Percentiles rank a stretch among this genome's conserved stretches.
phyloP scores from a whole-genome alignment of 2,888 invertebrate species.

The Punctoribates punctum region DNA sequence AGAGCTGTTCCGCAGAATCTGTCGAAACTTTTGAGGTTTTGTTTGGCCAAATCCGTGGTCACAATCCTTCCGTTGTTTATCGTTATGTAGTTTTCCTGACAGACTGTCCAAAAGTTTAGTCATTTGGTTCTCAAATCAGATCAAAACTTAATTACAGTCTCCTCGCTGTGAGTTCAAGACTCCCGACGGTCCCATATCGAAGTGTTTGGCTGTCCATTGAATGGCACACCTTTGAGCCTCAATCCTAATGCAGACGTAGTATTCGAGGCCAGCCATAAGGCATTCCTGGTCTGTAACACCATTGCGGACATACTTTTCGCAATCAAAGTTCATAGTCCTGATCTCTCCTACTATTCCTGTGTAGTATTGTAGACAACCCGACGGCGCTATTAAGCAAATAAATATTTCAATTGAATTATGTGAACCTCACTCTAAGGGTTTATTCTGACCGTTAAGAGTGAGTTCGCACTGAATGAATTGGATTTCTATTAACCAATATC shows the following conservation, averaged over 20 bases:
- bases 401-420: not conserved
- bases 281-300: not conserved
- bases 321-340: slow-evolving; percentile 19
- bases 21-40: slow-evolving; percentile 20
- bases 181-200: slow-evolving; percentile 21
- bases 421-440: not conserved
- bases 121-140: not conserved
- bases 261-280: slow-evolving; percentile 36
- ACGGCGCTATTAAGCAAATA: slow-evolving; percentile 16
- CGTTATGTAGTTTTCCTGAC: slow-evolving; percentile 25
- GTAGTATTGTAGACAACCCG: slow-evolving; percentile 34
- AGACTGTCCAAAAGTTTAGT: not conserved
- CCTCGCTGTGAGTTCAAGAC: not conserved
- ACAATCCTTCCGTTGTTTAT: not conserved
- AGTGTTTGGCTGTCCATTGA: slow-evolving; percentile 1
- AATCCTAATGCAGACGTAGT: slow-evolving; percentile 13
- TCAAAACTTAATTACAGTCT: not conserved
- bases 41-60: not conserved
- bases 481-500: slow-evolving; percentile 35
- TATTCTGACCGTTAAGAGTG: not conserved
- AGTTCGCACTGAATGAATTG: slow-evolving; percentile 22
- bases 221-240: slow-evolving; percentile 14
- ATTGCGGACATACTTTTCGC: not conserved
- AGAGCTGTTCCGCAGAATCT: slow-evolving; percentile 26
- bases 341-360: not conserved